Conservation (phyloP, 2,113 vertebrate genomes). For the Lycaon pictus region DNA sequence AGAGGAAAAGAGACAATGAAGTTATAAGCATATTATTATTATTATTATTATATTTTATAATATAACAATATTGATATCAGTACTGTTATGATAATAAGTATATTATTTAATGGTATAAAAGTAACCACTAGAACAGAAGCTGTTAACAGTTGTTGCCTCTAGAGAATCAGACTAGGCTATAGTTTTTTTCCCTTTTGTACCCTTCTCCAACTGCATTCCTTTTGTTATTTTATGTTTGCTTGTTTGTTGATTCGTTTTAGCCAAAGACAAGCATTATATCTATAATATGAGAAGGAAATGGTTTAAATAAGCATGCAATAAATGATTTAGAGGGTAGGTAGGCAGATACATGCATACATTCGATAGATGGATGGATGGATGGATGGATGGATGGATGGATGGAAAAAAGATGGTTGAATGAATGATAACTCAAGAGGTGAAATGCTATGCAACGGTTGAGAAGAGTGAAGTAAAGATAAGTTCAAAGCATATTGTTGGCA, state of each 20-base stretch:
- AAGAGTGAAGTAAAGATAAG: not conserved
- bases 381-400: not conserved
- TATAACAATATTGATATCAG: not conserved
- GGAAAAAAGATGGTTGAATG: not conserved
- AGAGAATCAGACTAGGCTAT: not conserved
- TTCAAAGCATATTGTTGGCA: not conserved
- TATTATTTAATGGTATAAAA: conserved; percentile 39
- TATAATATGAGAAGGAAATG: conserved; percentile 13
- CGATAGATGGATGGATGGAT: not conserved
- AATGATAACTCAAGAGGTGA: not conserved
- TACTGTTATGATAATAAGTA: not conserved
- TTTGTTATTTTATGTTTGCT: not conserved
- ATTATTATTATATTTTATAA: not conserved
- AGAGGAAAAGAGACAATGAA: not conserved
- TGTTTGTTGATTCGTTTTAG: not conserved
- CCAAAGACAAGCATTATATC: not conserved
- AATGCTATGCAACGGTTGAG: not conserved
- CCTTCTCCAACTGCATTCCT: not conserved
- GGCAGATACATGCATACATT: not conserved
- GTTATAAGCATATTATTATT: not conserved
- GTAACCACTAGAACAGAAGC: not conserved
- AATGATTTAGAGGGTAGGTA: not conserved
- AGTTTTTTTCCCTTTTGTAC: not conserved
- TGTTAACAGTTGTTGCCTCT: not conserved
- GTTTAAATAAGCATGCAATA: conserved; percentile 20